Base-by-base conservation (phyloP, 2,888 invertebrate species). In the Trachelus iudaicus region DNA sequence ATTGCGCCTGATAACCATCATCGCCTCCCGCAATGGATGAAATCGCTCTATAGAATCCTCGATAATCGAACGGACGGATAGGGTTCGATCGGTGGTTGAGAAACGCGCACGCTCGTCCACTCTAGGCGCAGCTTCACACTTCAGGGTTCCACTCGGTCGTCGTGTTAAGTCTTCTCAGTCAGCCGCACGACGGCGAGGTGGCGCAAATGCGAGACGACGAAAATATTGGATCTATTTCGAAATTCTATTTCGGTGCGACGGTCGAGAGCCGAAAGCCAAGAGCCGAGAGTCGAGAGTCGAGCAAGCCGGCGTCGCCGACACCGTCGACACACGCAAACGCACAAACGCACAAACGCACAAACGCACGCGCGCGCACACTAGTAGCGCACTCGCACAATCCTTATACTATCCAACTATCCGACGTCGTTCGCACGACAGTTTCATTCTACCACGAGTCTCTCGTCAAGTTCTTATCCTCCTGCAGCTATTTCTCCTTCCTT, bases 211-310 rank as follows among this genome's bases (percentile, higher is more conserved):
- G 89, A 88, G 90, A 88, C 90, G 91, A 91, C 91, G 91, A 91
- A 91, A 91, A 91, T 91, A 91, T 91, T 91, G 89, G 91, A 87
- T 91, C 91, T 91, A 91, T 91, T 91, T 91, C 90, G 89, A 91
- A 91, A 91, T 91, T 91, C 91, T 91, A 91, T 91, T 91, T 91
- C 85, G 87, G 90, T 88, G 82, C 87, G 88, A 85, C 90, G 90
- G 89, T 87, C 88, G 88, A 87, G 85, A 85, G 85, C 79, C 83
- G 81, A 81, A 69, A 33, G 40, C 40, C 40, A 40, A 40, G 40
- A 33, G 40, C 40, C 40, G 15, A 40, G 40, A 40, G 40, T 6
- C 75, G 30, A 78, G 77, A 77, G 9, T 40, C 69, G 33, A 75
- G 77, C 68, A 77, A 77, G 74, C 75, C 69, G 73, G 75, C 77